These are phyloP conservation scores for Drosophila neutralis DNA, from an alignment of 2,888 invertebrate species.

Conservation along the genomic window DNA sequence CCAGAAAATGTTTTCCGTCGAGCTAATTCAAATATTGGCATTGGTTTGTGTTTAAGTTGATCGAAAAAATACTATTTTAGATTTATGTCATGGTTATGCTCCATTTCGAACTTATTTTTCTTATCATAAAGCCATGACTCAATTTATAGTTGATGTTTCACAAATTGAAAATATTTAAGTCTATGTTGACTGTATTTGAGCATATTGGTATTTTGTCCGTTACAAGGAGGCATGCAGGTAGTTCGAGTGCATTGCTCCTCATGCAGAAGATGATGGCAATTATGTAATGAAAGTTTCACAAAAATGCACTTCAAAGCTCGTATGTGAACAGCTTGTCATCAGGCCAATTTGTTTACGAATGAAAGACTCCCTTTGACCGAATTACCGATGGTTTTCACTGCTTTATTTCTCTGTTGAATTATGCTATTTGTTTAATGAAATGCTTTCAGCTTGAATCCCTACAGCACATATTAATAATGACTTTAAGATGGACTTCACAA, in stretches of 20 bases:
- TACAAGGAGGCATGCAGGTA: not conserved
- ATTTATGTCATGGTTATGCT: not conserved
- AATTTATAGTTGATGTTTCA: not conserved
- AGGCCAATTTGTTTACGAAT: constrained; percentile 6
- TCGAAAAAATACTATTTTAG: not conserved
- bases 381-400: constrained; percentile 21
- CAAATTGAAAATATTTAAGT: not conserved
- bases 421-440: constrained; percentile 32
- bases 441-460: not conserved
- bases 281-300: constrained; percentile 53
- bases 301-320: constrained; percentile 24
- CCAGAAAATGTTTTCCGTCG: constrained; percentile 7
- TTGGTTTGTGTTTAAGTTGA: not conserved
- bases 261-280: constrained; percentile 31
- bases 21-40: constrained; percentile 35
- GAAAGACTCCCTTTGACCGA: constrained; percentile 33
- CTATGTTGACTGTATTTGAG: not conserved
- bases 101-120: not conserved
- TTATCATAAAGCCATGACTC: not conserved
- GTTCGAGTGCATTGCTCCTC: constrained; percentile 18
- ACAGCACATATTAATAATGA: not conserved
- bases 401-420: constrained; percentile 31
- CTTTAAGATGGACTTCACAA: not conserved
- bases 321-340: constrained; percentile 19
- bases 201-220: not conserved